Conservation (phyloP, 2,797 vertebrate genomes). For the Sebastes goodei region DNA sequence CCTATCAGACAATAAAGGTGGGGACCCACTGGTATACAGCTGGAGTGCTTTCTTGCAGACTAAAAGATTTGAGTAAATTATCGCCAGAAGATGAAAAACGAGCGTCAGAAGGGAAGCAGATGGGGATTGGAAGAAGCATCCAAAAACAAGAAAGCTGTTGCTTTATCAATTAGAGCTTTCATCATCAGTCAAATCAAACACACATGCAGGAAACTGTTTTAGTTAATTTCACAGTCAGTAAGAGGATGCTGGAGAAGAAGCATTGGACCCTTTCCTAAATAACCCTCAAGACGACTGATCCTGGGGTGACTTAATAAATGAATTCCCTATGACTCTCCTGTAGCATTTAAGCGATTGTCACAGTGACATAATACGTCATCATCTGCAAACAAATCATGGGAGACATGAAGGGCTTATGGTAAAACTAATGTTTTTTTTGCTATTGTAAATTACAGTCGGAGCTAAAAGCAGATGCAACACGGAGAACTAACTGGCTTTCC, state of each 20-base stretch:
- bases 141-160: not conserved
- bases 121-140: not conserved
- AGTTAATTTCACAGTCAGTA: not conserved
- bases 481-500: not conserved
- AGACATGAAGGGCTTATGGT: not conserved
- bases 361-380: not conserved
- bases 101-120: not conserved
- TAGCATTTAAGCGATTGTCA: not conserved
- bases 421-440: not conserved
- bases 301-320: not conserved
- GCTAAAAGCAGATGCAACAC: not conserved
- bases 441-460: not conserved
- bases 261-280: not conserved
- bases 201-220: not conserved
- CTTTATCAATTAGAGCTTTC: conserved; percentile 1
- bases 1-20: not conserved
- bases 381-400: not conserved
- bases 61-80: not conserved
- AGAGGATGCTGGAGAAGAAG: conserved; percentile 2
- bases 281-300: not conserved
- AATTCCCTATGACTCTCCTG: not conserved
- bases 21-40: not conserved
- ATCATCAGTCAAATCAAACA: conserved; percentile 12
- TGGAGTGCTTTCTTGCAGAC: not conserved
- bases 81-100: not conserved